A percentile compares a stretch with the other conserved stretches of the same genome.
Evolutionary conservation across 2,888 invertebrate species (phyloP).

Genomic region (Andricus curvator): DNA sequence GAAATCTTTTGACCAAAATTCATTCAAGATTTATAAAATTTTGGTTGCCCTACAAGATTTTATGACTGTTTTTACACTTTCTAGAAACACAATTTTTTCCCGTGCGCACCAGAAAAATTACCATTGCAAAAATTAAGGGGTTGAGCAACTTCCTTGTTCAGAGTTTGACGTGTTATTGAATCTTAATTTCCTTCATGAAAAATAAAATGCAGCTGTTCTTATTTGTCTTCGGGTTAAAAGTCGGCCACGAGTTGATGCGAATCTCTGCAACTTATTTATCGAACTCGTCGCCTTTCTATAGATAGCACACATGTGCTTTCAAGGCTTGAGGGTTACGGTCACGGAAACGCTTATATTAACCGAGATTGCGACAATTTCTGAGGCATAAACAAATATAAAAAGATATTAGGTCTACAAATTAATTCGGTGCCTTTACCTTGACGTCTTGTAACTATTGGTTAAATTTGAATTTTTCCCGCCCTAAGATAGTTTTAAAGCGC

Average conservation of each 20-base stretch:
- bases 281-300: constrained; percentile 12
- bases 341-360: background rate
- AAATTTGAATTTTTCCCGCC: too few species aligned
- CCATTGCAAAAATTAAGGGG: background rate
- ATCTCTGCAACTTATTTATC: constrained; percentile 21
- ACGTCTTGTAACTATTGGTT: too few species aligned
- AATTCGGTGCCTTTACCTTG: too few species aligned
- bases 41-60: too few species aligned
- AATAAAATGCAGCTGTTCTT: background rate
- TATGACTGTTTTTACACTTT: too few species aligned
- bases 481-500: too few species aligned
- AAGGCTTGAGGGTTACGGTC: constrained; percentile 34
- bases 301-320: constrained; percentile 17
- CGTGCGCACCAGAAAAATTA: background rate
- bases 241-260: background rate
- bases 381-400: too few species aligned
- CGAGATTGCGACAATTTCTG: background rate
- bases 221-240: background rate
- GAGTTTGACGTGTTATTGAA: background rate
- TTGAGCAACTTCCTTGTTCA: background rate
- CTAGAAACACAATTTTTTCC: too few species aligned
- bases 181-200: background rate
- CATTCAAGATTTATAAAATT: too few species aligned
- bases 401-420: too few species aligned
- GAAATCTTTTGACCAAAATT: too few species aligned